Evolutionary conservation across 2,797 vertebrate species (phyloP), one percentile per base, ranked within the genome.

Genomic region (Periparus ater): DNA sequence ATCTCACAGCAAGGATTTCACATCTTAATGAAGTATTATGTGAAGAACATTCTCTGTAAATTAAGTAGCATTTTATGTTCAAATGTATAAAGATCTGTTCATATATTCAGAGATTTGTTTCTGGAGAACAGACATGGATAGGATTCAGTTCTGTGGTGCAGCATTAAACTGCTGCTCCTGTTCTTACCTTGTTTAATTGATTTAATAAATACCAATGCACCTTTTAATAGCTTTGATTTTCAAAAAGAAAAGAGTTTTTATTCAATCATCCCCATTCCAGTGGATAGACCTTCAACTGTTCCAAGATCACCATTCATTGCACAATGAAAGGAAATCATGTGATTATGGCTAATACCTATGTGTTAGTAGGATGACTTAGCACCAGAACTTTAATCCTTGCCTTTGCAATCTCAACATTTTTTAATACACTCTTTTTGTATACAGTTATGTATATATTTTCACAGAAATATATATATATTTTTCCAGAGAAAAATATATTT

Each of bases 1-100:
- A 54, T 95, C 42, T 92, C 73, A 54, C 72, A 91, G 79, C 62
- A 62, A 68, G 91, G 13, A n/a, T 89, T 93, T 88, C 82, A 77
- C 70, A 58, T 95, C 79, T 58, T 92, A 92, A 88, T 78, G 72
- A 89, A 88, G 38, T 50, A 54, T 63, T 80, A 54, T 72, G 30
- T 88, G 54, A 68, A 75, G 38, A 91, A 75, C 4, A 36, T 93
- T 86, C 66, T 83, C 30, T 27, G 4, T 61, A 85, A 80, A 91
- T 96, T 76, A 44, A 83, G 72, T 38, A 85, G 85, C 26, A 34
- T 91, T 93, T 88, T 79, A 40, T 58, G 3, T 91, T 85, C 61
- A 80, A 57, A 83, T 48, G 5, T 70, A n/a, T 58, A 44, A 95
- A 85, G 30, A 72, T 89, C 27, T 73, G 47, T 66, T 94, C 30